Conservation (phyloP, 2,888 invertebrate species). For the Strigamia maritima region DNA sequence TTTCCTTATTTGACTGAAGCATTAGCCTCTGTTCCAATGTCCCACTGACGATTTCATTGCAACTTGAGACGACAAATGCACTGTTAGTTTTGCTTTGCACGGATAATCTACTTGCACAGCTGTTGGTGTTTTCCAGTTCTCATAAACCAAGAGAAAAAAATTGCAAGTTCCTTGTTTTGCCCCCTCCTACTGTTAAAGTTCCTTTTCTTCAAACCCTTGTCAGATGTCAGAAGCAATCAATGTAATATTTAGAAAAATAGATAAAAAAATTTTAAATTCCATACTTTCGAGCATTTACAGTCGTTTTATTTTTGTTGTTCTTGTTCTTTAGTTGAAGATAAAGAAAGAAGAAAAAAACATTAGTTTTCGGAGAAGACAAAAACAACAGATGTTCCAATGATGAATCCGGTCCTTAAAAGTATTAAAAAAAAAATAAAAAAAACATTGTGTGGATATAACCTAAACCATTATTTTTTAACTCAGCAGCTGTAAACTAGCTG, state of each 20-base stretch:
- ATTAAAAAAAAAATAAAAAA: not conserved
- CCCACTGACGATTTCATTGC: not conserved
- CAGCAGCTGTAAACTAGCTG: not conserved
- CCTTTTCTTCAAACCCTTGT: not conserved
- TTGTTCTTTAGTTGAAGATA: not conserved
- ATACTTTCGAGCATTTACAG: not conserved
- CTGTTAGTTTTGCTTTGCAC: conserved; percentile 15
- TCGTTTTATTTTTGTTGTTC: not conserved
- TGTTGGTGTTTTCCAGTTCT: conserved; percentile 2
- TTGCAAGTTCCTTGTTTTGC: not conserved
- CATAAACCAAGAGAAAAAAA: not conserved
- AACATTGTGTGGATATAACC: not conserved
- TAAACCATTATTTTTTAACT: not conserved
- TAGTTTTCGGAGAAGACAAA: not conserved
- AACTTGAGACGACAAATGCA: not conserved
- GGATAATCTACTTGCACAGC: conserved; percentile 15
- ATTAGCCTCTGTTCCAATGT: not conserved
- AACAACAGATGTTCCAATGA: conserved; percentile 15
- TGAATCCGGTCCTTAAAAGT: not conserved
- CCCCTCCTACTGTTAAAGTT: not conserved
- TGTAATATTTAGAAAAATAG: not conserved
- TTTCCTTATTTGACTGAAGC: not conserved
- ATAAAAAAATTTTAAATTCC: not conserved
- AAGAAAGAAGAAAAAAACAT: not conserved
- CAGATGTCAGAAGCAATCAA: not conserved